Percentiles rank a stretch among this genome's conserved stretches.
These are phyloP conservation scores for Scolanthus callimorphus DNA, from an alignment of 92 coral and sea anemone species.

Conservation along the genomic window DNA sequence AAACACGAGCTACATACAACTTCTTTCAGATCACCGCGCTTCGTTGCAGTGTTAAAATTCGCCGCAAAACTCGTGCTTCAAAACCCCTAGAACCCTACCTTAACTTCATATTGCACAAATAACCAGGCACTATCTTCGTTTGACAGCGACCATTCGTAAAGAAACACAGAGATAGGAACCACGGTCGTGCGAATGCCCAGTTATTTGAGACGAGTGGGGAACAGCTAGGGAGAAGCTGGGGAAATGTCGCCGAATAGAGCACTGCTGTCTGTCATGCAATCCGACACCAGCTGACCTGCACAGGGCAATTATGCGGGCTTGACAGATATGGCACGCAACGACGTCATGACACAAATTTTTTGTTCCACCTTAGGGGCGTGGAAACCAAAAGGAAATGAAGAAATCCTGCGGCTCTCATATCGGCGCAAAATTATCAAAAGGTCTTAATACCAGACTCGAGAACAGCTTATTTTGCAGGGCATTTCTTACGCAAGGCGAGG, in stretches of 20 bases:
- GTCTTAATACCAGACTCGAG: too few relatives aligned
- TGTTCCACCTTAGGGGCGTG: conserved; percentile 36
- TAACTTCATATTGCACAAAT: conserved; percentile 62
- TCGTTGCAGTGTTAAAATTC: too few relatives aligned
- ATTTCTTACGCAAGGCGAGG: too few relatives aligned
- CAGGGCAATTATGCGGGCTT: not conserved
- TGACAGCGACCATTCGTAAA: conserved; percentile 11
- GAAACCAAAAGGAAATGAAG: conserved; percentile 48
- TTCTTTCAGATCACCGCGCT: too few relatives aligned
- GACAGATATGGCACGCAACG: not conserved
- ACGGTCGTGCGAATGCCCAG: conserved; percentile 16
- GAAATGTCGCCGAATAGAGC: conserved; percentile 12
- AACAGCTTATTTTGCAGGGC: too few relatives aligned
- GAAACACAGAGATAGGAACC: not conserved
- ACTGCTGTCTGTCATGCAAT: conserved; percentile 38
- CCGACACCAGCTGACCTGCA: conserved; percentile 25
- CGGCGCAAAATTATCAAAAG: too few relatives aligned
- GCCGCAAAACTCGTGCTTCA: too few relatives aligned
- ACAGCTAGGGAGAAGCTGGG: not conserved
- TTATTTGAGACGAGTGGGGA: conserved; percentile 39
- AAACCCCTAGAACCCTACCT: conserved; percentile 40
- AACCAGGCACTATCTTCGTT: not conserved
- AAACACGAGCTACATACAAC: too few relatives aligned
- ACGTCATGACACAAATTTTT: not conserved
- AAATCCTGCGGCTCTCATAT: conserved; percentile 16